These are phyloP conservation scores for Tenebrio molitor DNA, from an alignment of 1,140 invertebrate species.

Conservation along the genomic window DNA sequence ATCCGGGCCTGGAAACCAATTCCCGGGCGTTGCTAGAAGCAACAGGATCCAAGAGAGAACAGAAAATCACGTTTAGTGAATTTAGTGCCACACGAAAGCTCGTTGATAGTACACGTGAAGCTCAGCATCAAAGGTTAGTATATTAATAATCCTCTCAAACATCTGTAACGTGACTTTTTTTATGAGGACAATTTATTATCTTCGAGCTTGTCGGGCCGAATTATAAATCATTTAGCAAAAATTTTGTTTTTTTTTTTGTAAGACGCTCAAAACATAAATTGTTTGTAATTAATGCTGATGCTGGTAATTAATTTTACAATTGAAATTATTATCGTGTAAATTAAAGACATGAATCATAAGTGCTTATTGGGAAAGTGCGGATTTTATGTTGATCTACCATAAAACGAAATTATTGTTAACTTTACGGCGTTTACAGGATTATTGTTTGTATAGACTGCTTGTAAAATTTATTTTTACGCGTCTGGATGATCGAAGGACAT, in stretches of 20 bases:
- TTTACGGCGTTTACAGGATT: not conserved
- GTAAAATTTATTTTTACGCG: not conserved
- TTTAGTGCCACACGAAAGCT: slow-evolving; percentile 47
- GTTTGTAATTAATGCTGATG: too few species aligned
- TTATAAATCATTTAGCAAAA: too few species aligned
- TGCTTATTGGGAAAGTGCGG: not conserved
- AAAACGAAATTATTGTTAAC: not conserved
- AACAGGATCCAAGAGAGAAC: slow-evolving; percentile 49
- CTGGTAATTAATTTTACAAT: too few species aligned
- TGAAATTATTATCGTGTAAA: too few species aligned
- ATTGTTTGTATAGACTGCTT: not conserved
- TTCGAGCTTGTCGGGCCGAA: too few species aligned
- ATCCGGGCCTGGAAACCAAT: slow-evolving; percentile 47
- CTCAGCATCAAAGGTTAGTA: slow-evolving; percentile 23
- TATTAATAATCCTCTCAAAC: not conserved
- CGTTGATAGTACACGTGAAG: slow-evolving; percentile 32
- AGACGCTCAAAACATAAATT: too few species aligned
- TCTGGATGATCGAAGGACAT: not conserved
- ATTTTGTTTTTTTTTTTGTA: too few species aligned
- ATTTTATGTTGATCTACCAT: not conserved
- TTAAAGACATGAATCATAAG: too few species aligned
- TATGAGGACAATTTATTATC: too few species aligned
- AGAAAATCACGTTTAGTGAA: slow-evolving; percentile 43
- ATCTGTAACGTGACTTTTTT: too few species aligned
- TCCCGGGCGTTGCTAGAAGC: slow-evolving; percentile 54